Conservation (phyloP, 1,140 invertebrate genomes). For the Drosophila repleta region DNA sequence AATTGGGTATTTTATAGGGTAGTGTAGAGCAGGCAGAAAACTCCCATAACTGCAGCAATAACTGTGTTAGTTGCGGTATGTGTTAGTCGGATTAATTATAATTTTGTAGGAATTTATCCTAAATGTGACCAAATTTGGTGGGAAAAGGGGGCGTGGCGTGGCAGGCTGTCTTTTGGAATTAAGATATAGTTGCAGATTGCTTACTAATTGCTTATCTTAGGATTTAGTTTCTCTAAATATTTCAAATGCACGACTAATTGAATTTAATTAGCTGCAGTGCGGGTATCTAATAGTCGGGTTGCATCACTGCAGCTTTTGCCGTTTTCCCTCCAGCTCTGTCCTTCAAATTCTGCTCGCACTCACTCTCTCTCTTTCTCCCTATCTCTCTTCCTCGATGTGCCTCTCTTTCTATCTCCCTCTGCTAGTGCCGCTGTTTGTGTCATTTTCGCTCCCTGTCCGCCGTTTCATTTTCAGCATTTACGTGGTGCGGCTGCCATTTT, state of each 20-base stretch:
- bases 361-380: neutral
- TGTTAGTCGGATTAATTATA: no score
- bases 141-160: no score
- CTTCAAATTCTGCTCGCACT: slow-evolving; percentile 3
- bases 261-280: neutral
- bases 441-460: slow-evolving; percentile 8
- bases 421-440: neutral
- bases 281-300: slow-evolving; percentile 3
- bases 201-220: no score
- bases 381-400: neutral
- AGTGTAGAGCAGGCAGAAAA: no score
- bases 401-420: neutral
- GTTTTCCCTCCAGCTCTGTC: slow-evolving; percentile 8
- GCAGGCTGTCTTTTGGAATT: no score
- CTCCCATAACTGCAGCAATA: no score
- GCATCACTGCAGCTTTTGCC: neutral
- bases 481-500: slow-evolving; percentile 20
- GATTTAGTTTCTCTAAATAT: neutral
- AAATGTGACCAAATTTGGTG: no score
- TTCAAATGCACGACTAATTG: neutral
- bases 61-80: no score
- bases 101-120: no score
- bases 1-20: no score
- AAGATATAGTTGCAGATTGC: no score
- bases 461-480: slow-evolving; percentile 26